phyloP scores from a whole-genome alignment of 2,113 vertebrate species.

The Eulemur macaco region DNA sequence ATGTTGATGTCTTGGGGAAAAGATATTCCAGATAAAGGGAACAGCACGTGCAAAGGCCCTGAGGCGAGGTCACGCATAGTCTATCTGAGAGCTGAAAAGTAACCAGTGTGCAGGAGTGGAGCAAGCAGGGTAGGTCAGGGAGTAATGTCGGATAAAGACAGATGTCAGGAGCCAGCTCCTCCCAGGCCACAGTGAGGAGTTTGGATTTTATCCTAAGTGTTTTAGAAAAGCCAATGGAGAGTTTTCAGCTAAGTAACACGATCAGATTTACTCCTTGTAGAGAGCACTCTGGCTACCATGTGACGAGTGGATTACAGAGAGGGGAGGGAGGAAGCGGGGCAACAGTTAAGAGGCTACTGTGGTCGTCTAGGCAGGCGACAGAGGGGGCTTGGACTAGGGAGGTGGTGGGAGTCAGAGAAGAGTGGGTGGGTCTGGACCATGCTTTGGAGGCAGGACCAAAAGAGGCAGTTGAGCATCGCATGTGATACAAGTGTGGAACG shows the following conservation, averaged over 20 bases:
- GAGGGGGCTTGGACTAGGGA: not conserved
- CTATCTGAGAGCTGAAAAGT: not conserved
- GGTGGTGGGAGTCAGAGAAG: accelerated
- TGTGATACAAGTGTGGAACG: accelerated
- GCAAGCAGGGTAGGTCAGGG: not conserved
- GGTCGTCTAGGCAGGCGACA: accelerated
- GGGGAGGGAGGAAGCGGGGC: not conserved
- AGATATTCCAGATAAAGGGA: not conserved
- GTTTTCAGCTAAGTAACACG: not conserved
- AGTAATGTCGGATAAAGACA: not conserved
- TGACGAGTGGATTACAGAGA: not conserved
- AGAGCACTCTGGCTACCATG: not conserved
- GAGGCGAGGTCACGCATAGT: not conserved
- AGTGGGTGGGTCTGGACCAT: too few relatives aligned
- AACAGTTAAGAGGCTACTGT: accelerated
- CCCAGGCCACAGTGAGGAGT: not conserved
- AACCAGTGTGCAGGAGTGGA: not conserved
- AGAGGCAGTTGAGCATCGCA: not conserved
- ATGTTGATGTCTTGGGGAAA: not conserved
- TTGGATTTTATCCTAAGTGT: not conserved
- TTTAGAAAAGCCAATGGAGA: not conserved
- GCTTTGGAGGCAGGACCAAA: not conserved
- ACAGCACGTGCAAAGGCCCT: not conserved
- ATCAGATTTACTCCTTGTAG: not conserved
- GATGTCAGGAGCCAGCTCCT: not conserved